Evolutionary conservation across 2,113 vertebrate genomes (phyloP).

Genomic region (Notechis scutatus): DNA sequence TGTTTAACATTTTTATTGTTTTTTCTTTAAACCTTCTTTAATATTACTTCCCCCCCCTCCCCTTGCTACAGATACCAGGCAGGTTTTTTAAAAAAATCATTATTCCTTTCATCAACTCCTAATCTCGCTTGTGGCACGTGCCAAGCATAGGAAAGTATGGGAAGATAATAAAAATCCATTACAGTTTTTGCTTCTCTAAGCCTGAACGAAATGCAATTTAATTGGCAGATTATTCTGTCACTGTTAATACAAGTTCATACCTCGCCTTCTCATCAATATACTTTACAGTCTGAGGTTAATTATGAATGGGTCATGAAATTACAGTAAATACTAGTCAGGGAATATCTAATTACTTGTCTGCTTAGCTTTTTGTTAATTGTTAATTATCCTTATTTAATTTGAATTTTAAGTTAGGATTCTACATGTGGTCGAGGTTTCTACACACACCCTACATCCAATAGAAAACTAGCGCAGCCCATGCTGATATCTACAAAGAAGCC

Average conservation of each 20-base stretch:
- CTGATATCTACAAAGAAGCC: constrained; percentile 20
- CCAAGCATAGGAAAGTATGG: constrained; percentile 16
- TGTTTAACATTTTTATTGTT: constrained; percentile 37
- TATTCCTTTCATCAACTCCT: constrained; percentile 11
- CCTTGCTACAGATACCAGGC: neutral
- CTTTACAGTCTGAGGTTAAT: constrained; percentile 40
- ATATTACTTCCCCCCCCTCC: neutral
- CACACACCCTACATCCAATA: neutral
- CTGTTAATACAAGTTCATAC: constrained; percentile 31
- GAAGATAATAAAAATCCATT: neutral
- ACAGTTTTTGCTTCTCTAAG: constrained; percentile 8
- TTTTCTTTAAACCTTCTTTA: constrained; percentile 23
- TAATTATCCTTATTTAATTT: neutral
- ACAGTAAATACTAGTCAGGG: constrained; percentile 27
- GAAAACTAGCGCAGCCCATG: neutral
- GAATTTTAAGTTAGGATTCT: constrained; percentile 9
- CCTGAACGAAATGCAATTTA: constrained; percentile 39
- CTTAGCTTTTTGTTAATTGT: constrained; percentile 31
- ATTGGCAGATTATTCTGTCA: constrained; percentile 30
- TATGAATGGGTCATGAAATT: constrained; percentile 28
- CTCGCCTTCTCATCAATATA: neutral
- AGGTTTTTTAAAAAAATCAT: neutral
- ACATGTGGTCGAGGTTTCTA: neutral
- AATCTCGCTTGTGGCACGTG: constrained; percentile 1
- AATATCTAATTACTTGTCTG: constrained; percentile 9